Base-by-base conservation (phyloP, 2,797 vertebrate genomes). In the Scolopax bukidnonensis region DNA sequence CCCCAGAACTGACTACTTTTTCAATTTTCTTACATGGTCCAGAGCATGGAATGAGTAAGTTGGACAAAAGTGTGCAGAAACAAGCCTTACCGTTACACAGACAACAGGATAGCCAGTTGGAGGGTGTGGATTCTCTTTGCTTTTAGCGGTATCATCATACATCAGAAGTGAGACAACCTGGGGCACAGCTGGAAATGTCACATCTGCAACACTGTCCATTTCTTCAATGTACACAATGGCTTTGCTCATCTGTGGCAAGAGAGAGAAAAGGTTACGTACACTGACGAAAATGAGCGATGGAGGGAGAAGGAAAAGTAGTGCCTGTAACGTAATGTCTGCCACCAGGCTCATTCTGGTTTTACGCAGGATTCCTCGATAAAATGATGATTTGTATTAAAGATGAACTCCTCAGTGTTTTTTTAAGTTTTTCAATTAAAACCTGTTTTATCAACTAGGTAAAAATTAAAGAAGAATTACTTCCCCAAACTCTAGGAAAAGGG, bases 211-310 rank as follows among this genome's bases (percentile, higher is more conserved):
- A 43, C 98, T 99, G 97, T 99, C 98, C 98, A 98, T 98, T 97
- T 99, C 98, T 97, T 99, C 99, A 64, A 99, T 98, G 97, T 99
- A 99, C 59, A 99, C 98, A 51, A 98, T 98, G 85, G 98, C 98
- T 96, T 99, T 99, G 96, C 95, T 99, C 98, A 98, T 98, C 98
- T 99, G 76, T 69, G 89, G 63, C 28, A 65, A 57, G 50, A 84
- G 33, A 81, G 36, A 61, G 32, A 86, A 78, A 78, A 47, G 14
- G n/a, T 71, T 76, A 56, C 7, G 8, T 25, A 59, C 16, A 43
- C 9, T 65, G 51, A 48, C 85, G 41, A 79, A 89, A 61, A 87
- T 25, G 59, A 82, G 59, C 16, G 45, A 14, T 1, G 12, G 41
- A 59, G 27, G 25, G 23, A 36, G 36, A 27, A 67, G 17, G 16